phyloP scores from a whole-genome alignment of 2,113 vertebrate species.

The Perccottus glenii region DNA sequence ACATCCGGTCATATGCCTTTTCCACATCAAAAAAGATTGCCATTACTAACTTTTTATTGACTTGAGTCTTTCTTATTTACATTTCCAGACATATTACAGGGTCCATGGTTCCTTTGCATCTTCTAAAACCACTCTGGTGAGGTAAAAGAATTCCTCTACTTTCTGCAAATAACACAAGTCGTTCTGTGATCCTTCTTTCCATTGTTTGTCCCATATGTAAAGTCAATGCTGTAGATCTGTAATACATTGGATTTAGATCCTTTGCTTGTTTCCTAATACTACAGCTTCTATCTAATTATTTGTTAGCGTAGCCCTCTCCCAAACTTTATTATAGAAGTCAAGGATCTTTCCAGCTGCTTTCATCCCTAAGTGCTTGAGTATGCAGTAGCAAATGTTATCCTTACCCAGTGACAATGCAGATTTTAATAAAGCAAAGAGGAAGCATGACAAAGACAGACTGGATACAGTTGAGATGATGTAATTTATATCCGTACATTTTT shows the following conservation, averaged over 20 bases:
- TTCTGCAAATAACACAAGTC: background rate
- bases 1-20: background rate
- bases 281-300: background rate
- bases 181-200: slow-evolving; percentile 4
- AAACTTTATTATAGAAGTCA: background rate
- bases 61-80: background rate
- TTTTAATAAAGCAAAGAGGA: no score
- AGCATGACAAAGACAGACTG: no score
- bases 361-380: no score
- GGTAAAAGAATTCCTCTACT: background rate
- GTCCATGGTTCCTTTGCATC: background rate
- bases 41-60: background rate
- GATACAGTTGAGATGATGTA: no score
- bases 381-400: background rate
- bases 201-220: background rate
- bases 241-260: background rate
- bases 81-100: background rate
- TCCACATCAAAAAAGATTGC: background rate
- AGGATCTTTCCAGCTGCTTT: background rate
- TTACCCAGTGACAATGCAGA: background rate
- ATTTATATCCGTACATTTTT: no score
- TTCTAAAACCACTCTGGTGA: background rate
- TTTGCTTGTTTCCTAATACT: background rate
- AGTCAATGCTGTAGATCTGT: background rate
- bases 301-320: background rate